These are phyloP conservation scores for Dicranocentrus wangi DNA, from an alignment of 2,888 invertebrate genomes.

Conservation along the genomic window DNA sequence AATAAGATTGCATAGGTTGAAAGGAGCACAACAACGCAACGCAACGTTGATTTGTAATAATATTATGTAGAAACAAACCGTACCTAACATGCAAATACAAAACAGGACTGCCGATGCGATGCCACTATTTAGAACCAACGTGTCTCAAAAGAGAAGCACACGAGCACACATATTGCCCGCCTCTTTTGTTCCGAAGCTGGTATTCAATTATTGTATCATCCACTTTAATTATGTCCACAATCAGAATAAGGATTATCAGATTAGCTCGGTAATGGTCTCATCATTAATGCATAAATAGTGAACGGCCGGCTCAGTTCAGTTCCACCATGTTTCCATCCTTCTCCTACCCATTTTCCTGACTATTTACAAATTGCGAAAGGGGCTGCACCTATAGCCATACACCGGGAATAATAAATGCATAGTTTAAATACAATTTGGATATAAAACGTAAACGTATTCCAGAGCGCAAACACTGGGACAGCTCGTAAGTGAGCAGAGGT, in stretches of 20 bases:
- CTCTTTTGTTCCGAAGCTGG: neutral
- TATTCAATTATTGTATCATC: constrained; percentile 43
- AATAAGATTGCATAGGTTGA: too few relatives aligned
- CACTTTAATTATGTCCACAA: constrained; percentile 45
- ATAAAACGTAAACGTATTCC: neutral
- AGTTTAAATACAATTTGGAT: constrained; percentile 35
- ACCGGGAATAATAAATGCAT: constrained; percentile 33
- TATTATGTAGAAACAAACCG: too few relatives aligned
- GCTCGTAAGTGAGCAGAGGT: constrained; percentile 5
- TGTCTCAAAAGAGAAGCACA: too few relatives aligned
- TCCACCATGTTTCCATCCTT: constrained; percentile 34
- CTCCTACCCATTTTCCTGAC: constrained; percentile 44
- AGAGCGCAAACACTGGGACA: neutral
- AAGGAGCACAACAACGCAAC: too few relatives aligned
- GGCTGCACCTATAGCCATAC: neutral
- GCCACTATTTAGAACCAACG: too few relatives aligned
- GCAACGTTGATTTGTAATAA: too few relatives aligned
- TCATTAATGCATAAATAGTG: constrained; percentile 57
- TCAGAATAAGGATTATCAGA: constrained; percentile 43
- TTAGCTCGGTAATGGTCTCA: constrained; percentile 59
- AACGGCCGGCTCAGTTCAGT: constrained; percentile 42
- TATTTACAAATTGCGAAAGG: constrained; percentile 56
- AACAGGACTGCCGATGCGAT: too few relatives aligned
- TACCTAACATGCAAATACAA: too few relatives aligned
- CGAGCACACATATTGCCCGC: neutral